These are phyloP conservation scores for Heliconius hortense DNA, from an alignment of 2,888 invertebrate genomes.

Conservation along the genomic window DNA sequence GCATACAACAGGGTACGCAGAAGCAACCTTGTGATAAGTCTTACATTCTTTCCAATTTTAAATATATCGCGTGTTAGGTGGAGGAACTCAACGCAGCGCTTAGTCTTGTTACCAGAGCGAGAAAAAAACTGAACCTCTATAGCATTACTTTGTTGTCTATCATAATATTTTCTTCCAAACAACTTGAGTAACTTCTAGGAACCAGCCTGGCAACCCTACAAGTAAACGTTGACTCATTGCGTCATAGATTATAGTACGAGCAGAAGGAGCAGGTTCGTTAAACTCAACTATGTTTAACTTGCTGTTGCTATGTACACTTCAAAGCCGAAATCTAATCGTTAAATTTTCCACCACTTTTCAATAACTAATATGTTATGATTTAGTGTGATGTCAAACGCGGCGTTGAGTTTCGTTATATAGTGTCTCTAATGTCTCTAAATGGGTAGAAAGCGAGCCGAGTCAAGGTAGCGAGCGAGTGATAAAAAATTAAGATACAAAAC, in stretches of 20 bases:
- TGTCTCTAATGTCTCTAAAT: background rate
- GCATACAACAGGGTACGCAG: background rate
- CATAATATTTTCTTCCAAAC: background rate
- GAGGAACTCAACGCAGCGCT: background rate
- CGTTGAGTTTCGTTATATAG: background rate
- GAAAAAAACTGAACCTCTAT: background rate
- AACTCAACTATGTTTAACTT: slow-evolving; percentile 17
- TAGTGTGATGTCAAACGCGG: background rate
- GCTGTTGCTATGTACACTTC: slow-evolving; percentile 6
- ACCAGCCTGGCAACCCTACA: background rate
- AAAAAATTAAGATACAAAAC: too few relatives aligned
- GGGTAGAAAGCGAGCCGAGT: too few relatives aligned
- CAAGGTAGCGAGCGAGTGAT: too few relatives aligned
- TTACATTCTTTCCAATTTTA: too few relatives aligned
- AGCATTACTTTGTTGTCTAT: background rate
- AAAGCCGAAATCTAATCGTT: background rate
- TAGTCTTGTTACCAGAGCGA: background rate
- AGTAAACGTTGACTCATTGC: slow-evolving; percentile 39
- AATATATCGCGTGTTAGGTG: background rate
- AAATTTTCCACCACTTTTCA: background rate
- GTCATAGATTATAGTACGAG: slow-evolving; percentile 4
- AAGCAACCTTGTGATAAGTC: too few relatives aligned
- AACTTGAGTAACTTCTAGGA: background rate
- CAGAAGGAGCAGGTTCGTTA: slow-evolving; percentile 21
- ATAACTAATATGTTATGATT: background rate